Conservation (phyloP, 2,888 invertebrate genomes). For the Anagyrus pseudococci region DNA sequence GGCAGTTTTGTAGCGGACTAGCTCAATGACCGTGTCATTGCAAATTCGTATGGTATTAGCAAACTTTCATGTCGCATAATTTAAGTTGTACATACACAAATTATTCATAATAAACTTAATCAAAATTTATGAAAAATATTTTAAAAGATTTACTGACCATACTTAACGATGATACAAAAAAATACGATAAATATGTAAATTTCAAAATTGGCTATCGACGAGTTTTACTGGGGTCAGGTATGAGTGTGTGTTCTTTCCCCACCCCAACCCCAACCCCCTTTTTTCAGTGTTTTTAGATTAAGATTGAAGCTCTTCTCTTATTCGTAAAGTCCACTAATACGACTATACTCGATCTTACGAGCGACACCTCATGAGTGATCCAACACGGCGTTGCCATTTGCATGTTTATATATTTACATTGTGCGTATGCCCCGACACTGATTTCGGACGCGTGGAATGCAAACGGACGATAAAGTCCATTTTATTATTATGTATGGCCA, state of each 20-base stretch:
- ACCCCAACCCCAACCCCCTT: slow-evolving; percentile 57
- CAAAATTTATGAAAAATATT: too few relatives aligned
- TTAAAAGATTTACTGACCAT: too few relatives aligned
- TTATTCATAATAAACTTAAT: too few relatives aligned
- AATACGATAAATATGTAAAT: slow-evolving; percentile 24
- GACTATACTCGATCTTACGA: slow-evolving; percentile 44
- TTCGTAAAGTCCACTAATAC: slow-evolving; percentile 19
- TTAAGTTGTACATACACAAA: too few relatives aligned
- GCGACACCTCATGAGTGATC: slow-evolving; percentile 57
- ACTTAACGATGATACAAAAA: slow-evolving; percentile 8
- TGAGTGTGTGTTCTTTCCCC: slow-evolving; percentile 58
- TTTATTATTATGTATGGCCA: too few relatives aligned
- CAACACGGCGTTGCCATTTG: slow-evolving; percentile 56
- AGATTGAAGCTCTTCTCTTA: slow-evolving; percentile 40
- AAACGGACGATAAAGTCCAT: too few relatives aligned
- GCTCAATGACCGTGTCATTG: slow-evolving; percentile 57
- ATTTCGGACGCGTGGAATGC: slow-evolving; percentile 25
- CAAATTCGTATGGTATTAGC: slow-evolving; percentile 44
- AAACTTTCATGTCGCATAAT: too few relatives aligned
- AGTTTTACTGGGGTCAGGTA: slow-evolving; percentile 62
- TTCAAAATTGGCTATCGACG: slow-evolving; percentile 55
- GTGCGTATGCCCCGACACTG: slow-evolving; percentile 7
- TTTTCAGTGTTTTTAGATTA: slow-evolving; percentile 55
- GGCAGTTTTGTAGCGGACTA: slow-evolving; percentile 58
- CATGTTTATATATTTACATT: slow-evolving; percentile 40